Base-by-base conservation (phyloP, 2,888 invertebrate species). In the Caenorhabditis angaria region DNA sequence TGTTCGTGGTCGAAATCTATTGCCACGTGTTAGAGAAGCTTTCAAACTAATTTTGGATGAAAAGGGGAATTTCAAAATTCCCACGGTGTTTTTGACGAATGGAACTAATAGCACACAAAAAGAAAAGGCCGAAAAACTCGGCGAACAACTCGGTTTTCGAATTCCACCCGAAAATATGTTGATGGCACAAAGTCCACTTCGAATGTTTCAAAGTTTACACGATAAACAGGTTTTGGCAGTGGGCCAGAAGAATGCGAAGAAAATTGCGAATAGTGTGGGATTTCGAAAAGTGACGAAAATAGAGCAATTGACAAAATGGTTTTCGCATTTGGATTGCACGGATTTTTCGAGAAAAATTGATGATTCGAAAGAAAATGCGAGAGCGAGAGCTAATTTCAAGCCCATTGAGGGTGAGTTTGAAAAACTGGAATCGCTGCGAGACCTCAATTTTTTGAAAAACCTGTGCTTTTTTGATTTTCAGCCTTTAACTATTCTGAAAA, bases 171-270 rank as follows among this genome's bases (percentile, higher is more conserved):
- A 67, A 24, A 61, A 64, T 22, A 91, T 92, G 5, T 89, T 92
- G 1, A 90, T 92, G 91, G 91, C 91, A 0, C 92, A 92, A 86
- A 91, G 91, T 70, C 92, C 92, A 0, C 85, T 92, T 47, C 88
- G 89, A 82, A 89, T 91, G 88, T 91, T 91, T 78, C 88, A 88
- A 53, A 90, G 91, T 76, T 91, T 90, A 84, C 91, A 91, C 75
- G 88, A 91, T 80, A 91, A 91, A 81, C 90, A 90, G 73, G 90
- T 91, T 24, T 87, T 92, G 18, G 90, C 91, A 66, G 91, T 90
- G 10, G 92, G 91, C 1, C 92, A 92, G 87, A 89, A 90, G 10
- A 89, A 89, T 0, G 88, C 91, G 1, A 87, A 85, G 58, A 90
- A 91, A 78, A 92, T 92, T 77, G 90, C 90, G 12, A 81, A 82